Evolutionary conservation across 1,140 invertebrate genomes (phyloP).

Genomic region (Camponotus vicinus): DNA sequence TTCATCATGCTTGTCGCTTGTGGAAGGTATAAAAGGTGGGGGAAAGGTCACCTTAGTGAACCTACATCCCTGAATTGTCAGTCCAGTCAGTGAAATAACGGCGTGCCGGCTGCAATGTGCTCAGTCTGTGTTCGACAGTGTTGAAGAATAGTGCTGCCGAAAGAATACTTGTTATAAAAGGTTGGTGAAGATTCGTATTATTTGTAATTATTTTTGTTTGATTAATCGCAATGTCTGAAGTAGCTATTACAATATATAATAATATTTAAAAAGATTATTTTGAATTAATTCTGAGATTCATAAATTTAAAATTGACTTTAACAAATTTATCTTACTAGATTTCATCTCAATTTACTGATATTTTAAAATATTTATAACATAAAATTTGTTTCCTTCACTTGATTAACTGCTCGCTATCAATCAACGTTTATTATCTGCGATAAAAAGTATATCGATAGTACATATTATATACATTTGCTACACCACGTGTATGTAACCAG

Average conservation of each 20-base stretch:
- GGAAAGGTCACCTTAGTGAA: constrained; percentile 83
- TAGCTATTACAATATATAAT: neutral
- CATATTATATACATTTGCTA: neutral
- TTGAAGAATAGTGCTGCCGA: neutral
- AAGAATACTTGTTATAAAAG: neutral
- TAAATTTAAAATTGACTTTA: neutral
- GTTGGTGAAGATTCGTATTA: constrained; percentile 30
- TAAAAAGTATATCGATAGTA: neutral
- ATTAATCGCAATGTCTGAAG: neutral
- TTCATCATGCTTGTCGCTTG: constrained; percentile 37
- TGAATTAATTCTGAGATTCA: neutral
- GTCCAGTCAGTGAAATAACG: constrained; percentile 54
- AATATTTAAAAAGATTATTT: neutral
- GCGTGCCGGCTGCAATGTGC: neutral
- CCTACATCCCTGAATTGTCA: constrained; percentile 79
- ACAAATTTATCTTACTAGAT: neutral
- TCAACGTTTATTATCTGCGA: constrained; percentile 24
- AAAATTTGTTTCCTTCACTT: neutral
- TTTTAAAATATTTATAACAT: neutral
- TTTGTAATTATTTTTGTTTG: constrained; percentile 11
- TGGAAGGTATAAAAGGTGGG: constrained; percentile 79
- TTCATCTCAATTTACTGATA: neutral
- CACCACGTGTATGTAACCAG: neutral
- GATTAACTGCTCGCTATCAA: constrained; percentile 14
- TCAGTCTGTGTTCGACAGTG: constrained; percentile 42